These are phyloP conservation scores for Caranx ignobilis DNA, from an alignment of 2,113 vertebrate genomes.

Conservation along the genomic window DNA sequence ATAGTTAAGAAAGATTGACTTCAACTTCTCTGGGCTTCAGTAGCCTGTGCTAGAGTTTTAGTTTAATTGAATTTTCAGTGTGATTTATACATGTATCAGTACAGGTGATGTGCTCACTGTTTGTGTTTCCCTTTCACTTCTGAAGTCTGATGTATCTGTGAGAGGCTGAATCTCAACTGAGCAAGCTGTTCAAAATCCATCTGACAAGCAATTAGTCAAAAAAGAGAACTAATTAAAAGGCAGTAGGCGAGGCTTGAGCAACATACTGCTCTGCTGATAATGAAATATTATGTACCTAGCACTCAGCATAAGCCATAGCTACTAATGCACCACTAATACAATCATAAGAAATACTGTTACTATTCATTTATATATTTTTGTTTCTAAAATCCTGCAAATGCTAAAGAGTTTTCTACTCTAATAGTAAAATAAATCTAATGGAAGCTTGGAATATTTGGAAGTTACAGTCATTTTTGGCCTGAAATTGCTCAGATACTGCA, in stretches of 20 bases:
- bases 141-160: background rate
- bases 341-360: background rate
- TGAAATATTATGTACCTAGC: background rate
- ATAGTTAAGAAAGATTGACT: background rate
- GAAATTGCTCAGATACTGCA: background rate
- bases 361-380: background rate
- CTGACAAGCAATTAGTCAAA: background rate
- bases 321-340: background rate
- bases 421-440: background rate
- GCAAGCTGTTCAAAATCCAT: no score
- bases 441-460: conserved; percentile 14
- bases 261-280: background rate
- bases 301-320: background rate
- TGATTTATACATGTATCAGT: background rate
- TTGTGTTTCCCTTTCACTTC: background rate
- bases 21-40: background rate
- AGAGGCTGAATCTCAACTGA: background rate
- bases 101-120: background rate
- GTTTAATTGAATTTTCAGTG: no score
- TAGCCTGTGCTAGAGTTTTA: background rate
- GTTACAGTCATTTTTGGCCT: background rate
- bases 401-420: background rate
- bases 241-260: background rate
- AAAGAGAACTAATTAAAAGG: background rate
- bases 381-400: background rate